Evolutionary conservation across 1,140 invertebrate genomes (phyloP).

Genomic region (Zaprionus lachaisei): DNA sequence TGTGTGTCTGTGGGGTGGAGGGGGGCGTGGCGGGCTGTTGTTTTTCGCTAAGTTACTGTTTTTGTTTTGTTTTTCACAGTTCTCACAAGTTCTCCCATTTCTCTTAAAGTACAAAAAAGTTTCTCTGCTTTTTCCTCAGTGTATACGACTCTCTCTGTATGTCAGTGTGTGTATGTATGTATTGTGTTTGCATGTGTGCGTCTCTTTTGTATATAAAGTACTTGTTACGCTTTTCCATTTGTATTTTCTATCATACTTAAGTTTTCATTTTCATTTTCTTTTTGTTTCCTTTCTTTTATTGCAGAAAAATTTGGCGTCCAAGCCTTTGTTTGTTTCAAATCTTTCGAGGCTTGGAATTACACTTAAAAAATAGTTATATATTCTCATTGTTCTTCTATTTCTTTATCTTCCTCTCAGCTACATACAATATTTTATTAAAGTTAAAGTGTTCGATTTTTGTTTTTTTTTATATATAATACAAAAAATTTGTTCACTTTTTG

Average conservation of each 20-base stretch:
- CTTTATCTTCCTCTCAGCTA: conserved; percentile 3
- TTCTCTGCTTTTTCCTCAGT: background rate
- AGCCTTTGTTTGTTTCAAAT: conserved; percentile 33
- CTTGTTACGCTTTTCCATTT: conserved; percentile 56
- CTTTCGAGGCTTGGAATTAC: conserved; percentile 41
- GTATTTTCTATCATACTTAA: conserved; percentile 29
- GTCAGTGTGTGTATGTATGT: conserved; percentile 34
- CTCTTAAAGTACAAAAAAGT: conserved; percentile 7
- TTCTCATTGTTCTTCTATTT: conserved; percentile 11
- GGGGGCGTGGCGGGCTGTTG: background rate
- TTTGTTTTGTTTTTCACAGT: background rate
- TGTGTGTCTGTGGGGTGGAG: background rate
- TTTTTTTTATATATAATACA: conserved; percentile 64
- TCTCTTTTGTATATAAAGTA: conserved; percentile 60
- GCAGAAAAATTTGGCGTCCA: conserved; percentile 77
- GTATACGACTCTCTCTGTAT: conserved; percentile 23
- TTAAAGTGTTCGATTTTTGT: conserved; percentile 41
- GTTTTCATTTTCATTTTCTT: conserved; percentile 16
- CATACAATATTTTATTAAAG: conserved; percentile 38
- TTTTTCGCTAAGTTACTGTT: conserved; percentile 5
- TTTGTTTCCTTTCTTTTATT: conserved; percentile 56
- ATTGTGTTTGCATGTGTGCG: conserved; percentile 34
- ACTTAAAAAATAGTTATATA: conserved; percentile 71
- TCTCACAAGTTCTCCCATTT: conserved; percentile 8
- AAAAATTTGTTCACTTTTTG: conserved; percentile 77